phyloP scores from a whole-genome alignment of 2,888 invertebrate genomes.

The Hypercompe scribonia region DNA sequence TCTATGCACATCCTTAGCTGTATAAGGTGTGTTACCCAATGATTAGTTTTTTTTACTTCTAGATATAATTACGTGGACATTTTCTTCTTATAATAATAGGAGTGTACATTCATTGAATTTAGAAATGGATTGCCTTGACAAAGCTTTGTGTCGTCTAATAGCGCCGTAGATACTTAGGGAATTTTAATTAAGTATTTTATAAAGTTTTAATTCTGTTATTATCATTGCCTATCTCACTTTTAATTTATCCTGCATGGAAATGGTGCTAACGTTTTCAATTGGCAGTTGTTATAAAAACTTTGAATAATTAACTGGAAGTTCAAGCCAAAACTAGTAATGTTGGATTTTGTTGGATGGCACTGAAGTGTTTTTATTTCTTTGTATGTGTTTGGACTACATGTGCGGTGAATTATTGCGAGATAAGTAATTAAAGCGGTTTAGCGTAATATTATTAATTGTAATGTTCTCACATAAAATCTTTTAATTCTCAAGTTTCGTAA shows the following conservation, averaged over 20 bases:
- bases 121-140: constrained; percentile 73
- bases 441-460: too few species aligned
- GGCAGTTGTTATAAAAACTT: too few species aligned
- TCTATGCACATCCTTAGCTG: constrained; percentile 17
- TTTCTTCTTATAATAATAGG: constrained; percentile 53
- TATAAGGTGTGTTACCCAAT: constrained; percentile 23
- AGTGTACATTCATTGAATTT: constrained; percentile 56
- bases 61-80: constrained; percentile 50
- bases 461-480: too few species aligned
- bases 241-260: not conserved
- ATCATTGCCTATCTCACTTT: not conserved
- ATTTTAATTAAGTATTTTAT: constrained; percentile 20
- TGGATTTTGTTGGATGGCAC: too few species aligned
- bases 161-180: constrained; percentile 26
- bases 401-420: too few species aligned
- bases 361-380: too few species aligned
- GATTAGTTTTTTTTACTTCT: constrained; percentile 26
- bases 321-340: too few species aligned
- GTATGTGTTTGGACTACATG: too few species aligned
- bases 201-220: not conserved
- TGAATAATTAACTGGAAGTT: too few species aligned
- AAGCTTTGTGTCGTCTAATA: constrained; percentile 44
- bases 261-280: not conserved
- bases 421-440: too few species aligned
- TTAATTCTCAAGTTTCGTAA: too few species aligned